Evolutionary conservation across 2,113 vertebrate species (phyloP).

Genomic region (Turdus rufiventris): DNA sequence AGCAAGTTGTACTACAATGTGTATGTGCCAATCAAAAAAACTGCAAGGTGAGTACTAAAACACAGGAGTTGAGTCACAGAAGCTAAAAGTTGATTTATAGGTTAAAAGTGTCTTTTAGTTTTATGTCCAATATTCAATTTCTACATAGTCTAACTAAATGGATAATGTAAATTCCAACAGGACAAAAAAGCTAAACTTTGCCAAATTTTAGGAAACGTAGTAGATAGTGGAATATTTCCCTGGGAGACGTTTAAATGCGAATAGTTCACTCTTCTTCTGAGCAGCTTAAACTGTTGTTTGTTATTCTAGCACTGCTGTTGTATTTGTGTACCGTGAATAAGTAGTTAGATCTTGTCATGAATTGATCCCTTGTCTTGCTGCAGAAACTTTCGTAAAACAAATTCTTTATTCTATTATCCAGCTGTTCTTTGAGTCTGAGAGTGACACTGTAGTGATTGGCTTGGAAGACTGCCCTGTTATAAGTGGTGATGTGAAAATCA

Average conservation of each 20-base stretch:
- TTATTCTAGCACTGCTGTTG: background rate
- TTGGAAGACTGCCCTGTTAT: constrained; percentile 80
- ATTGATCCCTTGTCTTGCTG: background rate
- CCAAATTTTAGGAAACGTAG: background rate
- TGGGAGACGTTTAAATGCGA: background rate
- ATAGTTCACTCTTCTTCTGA: background rate
- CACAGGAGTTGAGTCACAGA: background rate
- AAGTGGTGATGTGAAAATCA: constrained; percentile 88
- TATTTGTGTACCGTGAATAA: background rate
- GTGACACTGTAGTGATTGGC: constrained; percentile 79
- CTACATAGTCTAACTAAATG: background rate
- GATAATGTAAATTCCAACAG: background rate
- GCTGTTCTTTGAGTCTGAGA: constrained; percentile 86
- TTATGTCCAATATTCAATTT: background rate
- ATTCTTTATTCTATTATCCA: constrained; percentile 40
- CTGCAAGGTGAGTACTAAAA: constrained; percentile 75
- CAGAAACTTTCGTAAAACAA: background rate
- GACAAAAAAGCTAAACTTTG: background rate
- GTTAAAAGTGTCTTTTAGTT: background rate
- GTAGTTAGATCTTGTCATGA: background rate
- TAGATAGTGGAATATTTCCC: background rate
- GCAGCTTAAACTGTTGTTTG: background rate
- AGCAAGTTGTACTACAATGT: constrained; percentile 79
- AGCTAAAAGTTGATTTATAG: background rate
- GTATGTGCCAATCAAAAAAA: constrained; percentile 80